Percentiles rank a stretch among this genome's conserved stretches.
These are phyloP conservation scores for Nyctalus aviator DNA, from an alignment of 2,797 vertebrate species.

Conservation along the genomic window DNA sequence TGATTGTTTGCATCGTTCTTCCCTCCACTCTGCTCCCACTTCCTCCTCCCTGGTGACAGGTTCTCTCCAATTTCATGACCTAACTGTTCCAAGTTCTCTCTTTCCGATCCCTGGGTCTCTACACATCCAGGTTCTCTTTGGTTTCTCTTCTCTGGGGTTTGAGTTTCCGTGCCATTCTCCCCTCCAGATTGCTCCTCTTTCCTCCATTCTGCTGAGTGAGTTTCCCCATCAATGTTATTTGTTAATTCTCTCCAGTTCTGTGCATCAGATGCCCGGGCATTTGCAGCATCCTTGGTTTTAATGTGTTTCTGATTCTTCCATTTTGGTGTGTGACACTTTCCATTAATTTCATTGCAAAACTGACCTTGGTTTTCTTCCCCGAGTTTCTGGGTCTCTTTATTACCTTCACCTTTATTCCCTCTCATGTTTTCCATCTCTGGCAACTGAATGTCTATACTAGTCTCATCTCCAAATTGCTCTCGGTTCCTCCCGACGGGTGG, in stretches of 20 bases:
- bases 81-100: not conserved
- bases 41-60: not conserved
- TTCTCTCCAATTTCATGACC: not conserved
- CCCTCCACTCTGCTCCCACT: not conserved
- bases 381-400: not conserved
- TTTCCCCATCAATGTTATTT: not conserved
- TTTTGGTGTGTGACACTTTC: not conserved
- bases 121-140: not conserved
- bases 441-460: not conserved
- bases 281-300: not conserved
- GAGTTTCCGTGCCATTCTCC: not conserved
- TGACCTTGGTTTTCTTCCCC: conserved; percentile 7
- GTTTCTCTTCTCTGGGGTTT: not conserved
- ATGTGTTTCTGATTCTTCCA: not conserved
- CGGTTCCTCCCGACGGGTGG: not conserved
- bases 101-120: not conserved
- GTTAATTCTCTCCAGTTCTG: conserved; percentile 3
- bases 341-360: not conserved
- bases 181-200: not conserved
- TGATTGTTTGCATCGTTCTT: not conserved
- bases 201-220: not conserved
- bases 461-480: not conserved
- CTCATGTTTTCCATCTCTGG: not conserved
- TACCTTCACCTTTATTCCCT: not conserved
- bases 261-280: not conserved